Percentiles rank a stretch among this genome's conserved stretches.
These are phyloP conservation scores for Tromatobia lineatoria DNA, from an alignment of 2,888 invertebrate genomes.

Conservation along the genomic window DNA sequence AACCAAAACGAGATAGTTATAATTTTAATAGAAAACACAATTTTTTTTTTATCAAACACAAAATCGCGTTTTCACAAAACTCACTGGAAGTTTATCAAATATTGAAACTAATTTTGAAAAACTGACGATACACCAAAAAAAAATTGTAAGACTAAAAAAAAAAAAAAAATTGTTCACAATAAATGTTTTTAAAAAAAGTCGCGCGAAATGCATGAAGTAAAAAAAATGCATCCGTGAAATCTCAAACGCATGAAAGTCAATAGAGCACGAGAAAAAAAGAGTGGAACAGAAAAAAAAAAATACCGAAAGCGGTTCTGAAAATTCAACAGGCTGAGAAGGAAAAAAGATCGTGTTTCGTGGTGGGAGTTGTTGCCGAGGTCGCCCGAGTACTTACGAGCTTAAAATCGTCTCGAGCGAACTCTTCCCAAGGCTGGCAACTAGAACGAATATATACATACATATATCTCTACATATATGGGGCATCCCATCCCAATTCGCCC, in stretches of 20 bases:
- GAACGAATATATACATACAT: neutral
- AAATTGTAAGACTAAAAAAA: neutral
- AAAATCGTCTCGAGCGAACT: constrained; percentile 30
- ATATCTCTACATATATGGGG: neutral
- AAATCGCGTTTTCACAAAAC: too few species aligned
- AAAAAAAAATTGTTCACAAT: neutral
- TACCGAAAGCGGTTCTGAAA: constrained; percentile 8
- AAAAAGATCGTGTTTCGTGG: constrained; percentile 15
- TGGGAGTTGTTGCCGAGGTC: constrained; percentile 10
- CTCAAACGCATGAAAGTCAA: constrained; percentile 1
- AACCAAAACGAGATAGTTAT: too few species aligned
- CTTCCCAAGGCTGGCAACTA: constrained; percentile 1
- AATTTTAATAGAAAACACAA: too few species aligned
- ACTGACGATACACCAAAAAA: too few species aligned
- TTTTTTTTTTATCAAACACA: too few species aligned
- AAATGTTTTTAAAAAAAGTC: too few species aligned
- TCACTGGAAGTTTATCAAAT: too few species aligned
- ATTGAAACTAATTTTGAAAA: too few species aligned
- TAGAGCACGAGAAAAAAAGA: neutral
- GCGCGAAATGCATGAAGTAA: neutral
- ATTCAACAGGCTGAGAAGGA: constrained; percentile 22
- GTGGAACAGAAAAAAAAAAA: neutral
- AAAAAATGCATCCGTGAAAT: neutral
- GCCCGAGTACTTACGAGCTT: constrained; percentile 3
- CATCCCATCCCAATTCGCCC: too few species aligned